Evolutionary conservation across 2,113 vertebrate genomes (phyloP).

Genomic region (Elaphurus davidianus): DNA sequence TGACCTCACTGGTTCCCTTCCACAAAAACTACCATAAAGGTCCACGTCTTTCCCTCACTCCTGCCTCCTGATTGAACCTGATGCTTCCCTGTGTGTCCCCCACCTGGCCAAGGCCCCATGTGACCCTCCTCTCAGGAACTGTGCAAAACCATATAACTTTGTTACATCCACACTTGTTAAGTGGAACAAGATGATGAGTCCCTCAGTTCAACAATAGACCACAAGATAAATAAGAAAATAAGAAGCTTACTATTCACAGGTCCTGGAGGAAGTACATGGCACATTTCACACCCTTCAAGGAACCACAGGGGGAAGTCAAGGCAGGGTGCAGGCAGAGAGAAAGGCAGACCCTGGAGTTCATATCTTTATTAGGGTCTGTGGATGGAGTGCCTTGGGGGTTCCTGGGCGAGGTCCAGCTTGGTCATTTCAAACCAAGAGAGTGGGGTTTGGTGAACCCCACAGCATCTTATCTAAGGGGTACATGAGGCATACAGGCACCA

Average conservation of each 20-base stretch:
- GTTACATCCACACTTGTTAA: neutral
- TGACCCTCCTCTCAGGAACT: neutral
- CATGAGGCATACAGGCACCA: too few relatives aligned
- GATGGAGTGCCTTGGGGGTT: neutral
- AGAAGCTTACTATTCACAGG: neutral
- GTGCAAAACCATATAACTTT: neutral
- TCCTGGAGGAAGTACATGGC: neutral
- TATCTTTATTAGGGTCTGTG: neutral
- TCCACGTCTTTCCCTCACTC: rapidly evolving
- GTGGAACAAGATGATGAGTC: too few relatives aligned
- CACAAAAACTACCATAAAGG: neutral
- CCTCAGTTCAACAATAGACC: neutral
- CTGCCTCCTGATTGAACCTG: neutral
- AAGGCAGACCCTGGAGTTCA: neutral
- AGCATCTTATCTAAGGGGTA: neutral
- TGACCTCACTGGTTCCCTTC: neutral
- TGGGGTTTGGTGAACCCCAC: neutral
- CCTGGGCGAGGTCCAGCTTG: neutral
- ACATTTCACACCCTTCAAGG: neutral
- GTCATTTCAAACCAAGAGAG: neutral
- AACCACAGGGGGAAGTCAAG: neutral
- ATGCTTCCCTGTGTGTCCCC: neutral
- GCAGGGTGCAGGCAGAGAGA: neutral
- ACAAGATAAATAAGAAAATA: neutral
- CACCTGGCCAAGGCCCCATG: neutral